These are phyloP conservation scores for Chondrilla cf. caribensis DNA, from an alignment of 37 sponge, comb jelly and placozoan genomes.

Conservation along the genomic window DNA sequence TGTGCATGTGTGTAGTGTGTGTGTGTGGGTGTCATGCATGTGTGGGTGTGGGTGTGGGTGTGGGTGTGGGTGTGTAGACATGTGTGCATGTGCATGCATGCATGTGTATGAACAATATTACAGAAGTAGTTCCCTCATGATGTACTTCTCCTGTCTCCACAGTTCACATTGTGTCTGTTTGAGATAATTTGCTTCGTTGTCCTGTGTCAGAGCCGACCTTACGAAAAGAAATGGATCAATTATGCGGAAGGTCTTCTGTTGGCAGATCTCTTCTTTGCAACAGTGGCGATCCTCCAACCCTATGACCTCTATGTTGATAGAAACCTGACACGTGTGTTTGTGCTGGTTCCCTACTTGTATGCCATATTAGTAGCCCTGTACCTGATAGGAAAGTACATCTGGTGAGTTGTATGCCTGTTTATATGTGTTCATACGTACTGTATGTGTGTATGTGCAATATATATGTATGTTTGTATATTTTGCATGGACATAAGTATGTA, in stretches of 20 bases:
- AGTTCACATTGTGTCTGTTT: background rate
- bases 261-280: conserved; percentile 52
- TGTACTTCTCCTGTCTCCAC: background rate
- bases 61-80: too few species aligned
- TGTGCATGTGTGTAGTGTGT: background rate
- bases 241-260: conserved; percentile 55
- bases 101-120: too few species aligned
- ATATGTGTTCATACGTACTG: too few species aligned
- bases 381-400: background rate
- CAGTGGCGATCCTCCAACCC: conserved; percentile 57
- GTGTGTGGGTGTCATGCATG: too few species aligned
- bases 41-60: conserved; percentile 48
- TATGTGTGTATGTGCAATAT: too few species aligned
- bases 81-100: conserved; percentile 53
- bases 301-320: conserved; percentile 25
- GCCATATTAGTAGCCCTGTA: background rate
- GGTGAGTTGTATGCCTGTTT: too few species aligned
- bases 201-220: conserved; percentile 57
- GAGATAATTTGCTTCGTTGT: conserved; percentile 38
- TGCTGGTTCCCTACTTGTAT: background rate
- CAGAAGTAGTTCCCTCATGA: too few species aligned
- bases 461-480: too few species aligned
- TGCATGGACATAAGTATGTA: too few species aligned
- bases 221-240: conserved; percentile 51
- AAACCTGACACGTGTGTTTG: background rate